phyloP scores from a whole-genome alignment of 2,888 invertebrate species.

The Tridacna gigas region DNA sequence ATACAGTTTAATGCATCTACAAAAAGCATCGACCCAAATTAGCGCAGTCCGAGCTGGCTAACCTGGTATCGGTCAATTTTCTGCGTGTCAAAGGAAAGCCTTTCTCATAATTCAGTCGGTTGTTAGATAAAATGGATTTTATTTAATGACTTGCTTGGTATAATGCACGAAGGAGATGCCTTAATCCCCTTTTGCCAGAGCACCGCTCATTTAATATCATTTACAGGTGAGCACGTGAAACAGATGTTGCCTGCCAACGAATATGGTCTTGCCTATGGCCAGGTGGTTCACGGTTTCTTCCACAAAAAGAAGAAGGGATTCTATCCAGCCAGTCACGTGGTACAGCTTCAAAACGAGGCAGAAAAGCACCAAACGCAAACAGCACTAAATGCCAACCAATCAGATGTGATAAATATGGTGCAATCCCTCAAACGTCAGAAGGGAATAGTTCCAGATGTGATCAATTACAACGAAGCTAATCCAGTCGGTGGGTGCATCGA shows the following conservation, averaged over 20 bases:
- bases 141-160: too few relatives aligned
- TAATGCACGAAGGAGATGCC: too few relatives aligned
- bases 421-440: not conserved
- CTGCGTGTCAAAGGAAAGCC: too few relatives aligned
- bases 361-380: not conserved
- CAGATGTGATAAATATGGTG: not conserved
- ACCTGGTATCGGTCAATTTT: too few relatives aligned
- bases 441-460: not conserved
- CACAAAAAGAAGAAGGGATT: constrained; percentile 37
- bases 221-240: constrained; percentile 21
- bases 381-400: not conserved
- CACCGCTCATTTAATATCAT: not conserved
- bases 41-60: too few relatives aligned
- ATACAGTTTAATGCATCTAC: too few relatives aligned
- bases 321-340: constrained; percentile 23
- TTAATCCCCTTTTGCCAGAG: too few relatives aligned
- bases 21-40: too few relatives aligned
- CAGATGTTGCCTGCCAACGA: constrained; percentile 18
- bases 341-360: not conserved
- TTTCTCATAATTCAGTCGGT: too few relatives aligned
- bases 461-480: not conserved
- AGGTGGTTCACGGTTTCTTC: constrained; percentile 18
- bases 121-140: too few relatives aligned
- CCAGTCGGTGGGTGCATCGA: not conserved
- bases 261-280: constrained; percentile 16